Conservation (phyloP, 2,113 vertebrate species). For the Ctenodactylus gundi region DNA sequence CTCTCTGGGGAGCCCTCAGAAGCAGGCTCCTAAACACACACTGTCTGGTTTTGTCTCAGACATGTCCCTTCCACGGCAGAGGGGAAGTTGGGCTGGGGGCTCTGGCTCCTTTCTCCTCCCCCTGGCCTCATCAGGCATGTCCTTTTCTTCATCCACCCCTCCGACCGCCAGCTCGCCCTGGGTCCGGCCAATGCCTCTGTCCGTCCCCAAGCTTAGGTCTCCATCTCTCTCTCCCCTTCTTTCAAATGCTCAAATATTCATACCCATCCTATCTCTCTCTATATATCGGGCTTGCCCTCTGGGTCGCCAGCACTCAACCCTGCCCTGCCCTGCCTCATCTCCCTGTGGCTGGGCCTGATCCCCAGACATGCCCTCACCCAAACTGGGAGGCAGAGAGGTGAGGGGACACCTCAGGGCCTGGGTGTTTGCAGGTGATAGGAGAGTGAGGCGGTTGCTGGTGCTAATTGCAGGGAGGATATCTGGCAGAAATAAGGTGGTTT, state of each 20-base stretch:
- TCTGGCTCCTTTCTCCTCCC: neutral
- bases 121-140: neutral
- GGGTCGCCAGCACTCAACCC: neutral
- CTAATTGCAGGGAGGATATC: constrained; percentile 84
- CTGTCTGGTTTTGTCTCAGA: constrained; percentile 61
- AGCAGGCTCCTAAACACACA: constrained; percentile 50
- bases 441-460: constrained; percentile 66
- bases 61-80: constrained; percentile 43
- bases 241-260: neutral
- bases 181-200: neutral
- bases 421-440: constrained; percentile 79
- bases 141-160: neutral
- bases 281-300: neutral
- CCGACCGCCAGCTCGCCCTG: neutral
- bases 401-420: neutral
- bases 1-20: constrained; percentile 65
- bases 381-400: constrained; percentile 34
- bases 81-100: neutral
- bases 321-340: fast-evolving
- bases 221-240: neutral
- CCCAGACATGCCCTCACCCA: neutral
- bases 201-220: neutral
- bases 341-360: neutral
- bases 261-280: neutral
- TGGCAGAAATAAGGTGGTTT: constrained; percentile 85